Percentiles rank a stretch among this genome's conserved stretches.
Evolutionary conservation across 2,888 invertebrate species (phyloP).

Genomic region (Hyppa rectilinea): DNA sequence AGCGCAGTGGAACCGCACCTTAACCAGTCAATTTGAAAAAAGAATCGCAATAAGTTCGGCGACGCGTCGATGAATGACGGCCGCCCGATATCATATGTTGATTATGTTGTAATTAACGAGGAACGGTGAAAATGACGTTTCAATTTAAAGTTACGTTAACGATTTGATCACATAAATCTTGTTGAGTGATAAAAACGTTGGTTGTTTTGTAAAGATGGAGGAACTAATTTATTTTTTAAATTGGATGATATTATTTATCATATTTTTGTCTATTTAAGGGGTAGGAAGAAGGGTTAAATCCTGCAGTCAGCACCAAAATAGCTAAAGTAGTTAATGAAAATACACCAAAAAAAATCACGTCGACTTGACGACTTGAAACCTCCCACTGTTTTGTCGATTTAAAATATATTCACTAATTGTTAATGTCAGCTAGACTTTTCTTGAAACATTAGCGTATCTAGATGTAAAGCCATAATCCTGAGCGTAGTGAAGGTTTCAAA

Average conservation of each 20-base stretch:
- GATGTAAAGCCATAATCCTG: no score
- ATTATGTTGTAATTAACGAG: conserved; percentile 51
- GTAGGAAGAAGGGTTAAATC: background rate
- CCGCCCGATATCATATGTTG: conserved; percentile 41
- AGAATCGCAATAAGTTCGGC: conserved; percentile 31
- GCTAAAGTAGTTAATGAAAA: background rate
- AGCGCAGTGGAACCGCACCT: conserved; percentile 25
- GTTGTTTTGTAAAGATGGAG: conserved; percentile 13
- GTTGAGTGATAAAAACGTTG: conserved; percentile 16
- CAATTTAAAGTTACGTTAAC: conserved; percentile 39
- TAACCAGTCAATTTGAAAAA: conserved; percentile 14
- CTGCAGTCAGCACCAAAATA: background rate
- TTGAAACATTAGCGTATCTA: background rate
- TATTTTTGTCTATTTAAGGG: no score
- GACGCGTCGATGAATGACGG: conserved; percentile 48
- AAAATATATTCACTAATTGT: background rate
- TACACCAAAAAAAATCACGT: background rate
- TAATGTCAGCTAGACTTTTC: background rate
- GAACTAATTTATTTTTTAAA: conserved; percentile 14
- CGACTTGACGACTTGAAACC: background rate
- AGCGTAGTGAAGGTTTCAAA: no score
- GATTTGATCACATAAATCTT: conserved; percentile 43
- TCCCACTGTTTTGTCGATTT: background rate
- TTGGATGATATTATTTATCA: background rate
- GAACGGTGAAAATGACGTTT: conserved; percentile 50